Evolutionary conservation across 2,113 vertebrate genomes (phyloP).

Genomic region (Taxidea taxus): DNA sequence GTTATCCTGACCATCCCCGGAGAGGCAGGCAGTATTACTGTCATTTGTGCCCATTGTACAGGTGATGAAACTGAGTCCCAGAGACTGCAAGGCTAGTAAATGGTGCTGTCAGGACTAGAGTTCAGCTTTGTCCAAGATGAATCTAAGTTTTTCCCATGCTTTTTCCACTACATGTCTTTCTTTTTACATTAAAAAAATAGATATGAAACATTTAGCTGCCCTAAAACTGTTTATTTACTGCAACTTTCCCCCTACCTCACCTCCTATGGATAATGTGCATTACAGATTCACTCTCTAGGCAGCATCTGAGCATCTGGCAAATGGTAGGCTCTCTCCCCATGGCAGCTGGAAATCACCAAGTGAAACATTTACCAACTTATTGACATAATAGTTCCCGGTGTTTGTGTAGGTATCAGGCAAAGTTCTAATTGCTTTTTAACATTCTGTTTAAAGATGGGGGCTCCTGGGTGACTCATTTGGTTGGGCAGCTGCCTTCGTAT

Average conservation of each 20-base stretch:
- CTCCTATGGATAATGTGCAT: not conserved
- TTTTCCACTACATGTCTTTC: not conserved
- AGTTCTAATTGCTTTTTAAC: conserved; percentile 63
- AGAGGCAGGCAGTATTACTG: not conserved
- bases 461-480: no score
- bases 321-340: conserved; percentile 42
- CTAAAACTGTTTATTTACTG: not conserved
- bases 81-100: not conserved
- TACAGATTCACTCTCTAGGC: conserved; percentile 7
- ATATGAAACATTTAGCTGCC: not conserved
- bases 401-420: conserved; percentile 68
- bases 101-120: not conserved
- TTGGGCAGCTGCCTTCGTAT: no score
- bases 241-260: not conserved
- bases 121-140: not conserved
- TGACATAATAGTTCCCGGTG: conserved; percentile 70
- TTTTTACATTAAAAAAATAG: not conserved
- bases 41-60: not conserved
- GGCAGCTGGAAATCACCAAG: conserved; percentile 69
- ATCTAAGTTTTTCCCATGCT: not conserved
- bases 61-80: not conserved
- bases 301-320: conserved; percentile 70
- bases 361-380: conserved; percentile 75
- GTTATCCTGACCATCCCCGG: not conserved
- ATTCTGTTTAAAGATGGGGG: conserved; percentile 57